These are phyloP conservation scores for Sebastes cheni DNA, from an alignment of 2,797 vertebrate genomes.

Conservation along the genomic window DNA sequence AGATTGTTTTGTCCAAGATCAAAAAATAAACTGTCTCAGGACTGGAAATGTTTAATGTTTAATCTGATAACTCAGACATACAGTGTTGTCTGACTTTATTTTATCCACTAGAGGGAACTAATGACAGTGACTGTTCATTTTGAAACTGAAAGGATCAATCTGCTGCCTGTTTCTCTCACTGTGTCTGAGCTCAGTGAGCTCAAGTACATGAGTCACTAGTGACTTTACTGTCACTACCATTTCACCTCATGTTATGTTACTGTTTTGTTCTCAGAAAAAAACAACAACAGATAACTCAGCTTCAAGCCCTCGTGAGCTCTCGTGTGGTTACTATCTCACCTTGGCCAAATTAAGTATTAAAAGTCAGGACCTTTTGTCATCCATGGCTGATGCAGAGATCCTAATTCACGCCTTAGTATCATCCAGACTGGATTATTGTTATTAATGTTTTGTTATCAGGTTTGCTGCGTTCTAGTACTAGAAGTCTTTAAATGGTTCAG, in stretches of 20 bases:
- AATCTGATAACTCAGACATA: not conserved
- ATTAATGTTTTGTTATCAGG: not conserved
- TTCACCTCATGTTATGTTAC: not conserved
- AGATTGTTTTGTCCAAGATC: not conserved
- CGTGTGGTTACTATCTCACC: not conserved
- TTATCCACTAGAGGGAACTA: slow-evolving; percentile 62
- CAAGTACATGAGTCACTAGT: not conserved
- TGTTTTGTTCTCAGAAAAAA: not conserved
- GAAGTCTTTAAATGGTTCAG: not conserved
- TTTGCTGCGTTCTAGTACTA: not conserved
- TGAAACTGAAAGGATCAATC: not conserved
- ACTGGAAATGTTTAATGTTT: not conserved
- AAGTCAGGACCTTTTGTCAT: not conserved
- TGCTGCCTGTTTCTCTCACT: not conserved
- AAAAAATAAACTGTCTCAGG: not conserved
- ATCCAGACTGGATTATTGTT: not conserved
- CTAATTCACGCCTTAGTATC: not conserved
- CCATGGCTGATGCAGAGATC: not conserved
- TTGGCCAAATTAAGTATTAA: too few relatives aligned
- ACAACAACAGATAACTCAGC: not conserved
- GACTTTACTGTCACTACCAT: not conserved
- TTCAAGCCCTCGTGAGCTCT: not conserved
- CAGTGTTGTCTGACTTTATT: not conserved
- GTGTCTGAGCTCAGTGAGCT: not conserved
- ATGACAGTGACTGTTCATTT: not conserved